Evolutionary conservation across 2,113 vertebrate species (phyloP).

Genomic region (Sorex araneus): DNA sequence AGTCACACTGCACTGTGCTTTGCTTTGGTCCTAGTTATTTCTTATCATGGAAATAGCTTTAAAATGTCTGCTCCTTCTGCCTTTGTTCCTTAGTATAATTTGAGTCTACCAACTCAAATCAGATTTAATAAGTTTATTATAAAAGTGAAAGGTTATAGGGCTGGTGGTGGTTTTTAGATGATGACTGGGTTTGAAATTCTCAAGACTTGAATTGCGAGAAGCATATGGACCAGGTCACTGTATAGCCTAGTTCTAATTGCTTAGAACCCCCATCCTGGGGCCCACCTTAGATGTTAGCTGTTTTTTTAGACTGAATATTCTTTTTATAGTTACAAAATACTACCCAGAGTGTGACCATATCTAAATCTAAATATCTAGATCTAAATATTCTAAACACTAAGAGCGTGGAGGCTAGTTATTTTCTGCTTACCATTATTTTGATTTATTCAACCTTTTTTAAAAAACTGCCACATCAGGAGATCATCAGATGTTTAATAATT

Average conservation of each 20-base stretch:
- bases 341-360: neutral
- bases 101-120: neutral
- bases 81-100: neutral
- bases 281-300: neutral
- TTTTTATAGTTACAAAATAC: neutral
- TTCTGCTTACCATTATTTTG: slow-evolving; percentile 26
- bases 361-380: slow-evolving; percentile 14
- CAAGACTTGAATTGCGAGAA: neutral
- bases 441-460: slow-evolving; percentile 27
- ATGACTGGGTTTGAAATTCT: neutral
- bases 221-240: neutral
- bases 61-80: neutral
- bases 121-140: neutral
- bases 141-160: neutral
- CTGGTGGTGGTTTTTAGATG: neutral
- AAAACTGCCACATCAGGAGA: neutral
- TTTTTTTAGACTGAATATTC: neutral
- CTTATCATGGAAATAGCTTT: neutral
- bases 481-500: no score
- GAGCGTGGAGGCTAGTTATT: neutral
- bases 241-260: neutral
- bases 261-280: neutral
- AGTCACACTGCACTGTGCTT: neutral
- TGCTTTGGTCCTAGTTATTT: neutral
- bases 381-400: neutral